Conservation (phyloP, 2,797 vertebrate species). For the Ctenopoma kingsleyae region DNA sequence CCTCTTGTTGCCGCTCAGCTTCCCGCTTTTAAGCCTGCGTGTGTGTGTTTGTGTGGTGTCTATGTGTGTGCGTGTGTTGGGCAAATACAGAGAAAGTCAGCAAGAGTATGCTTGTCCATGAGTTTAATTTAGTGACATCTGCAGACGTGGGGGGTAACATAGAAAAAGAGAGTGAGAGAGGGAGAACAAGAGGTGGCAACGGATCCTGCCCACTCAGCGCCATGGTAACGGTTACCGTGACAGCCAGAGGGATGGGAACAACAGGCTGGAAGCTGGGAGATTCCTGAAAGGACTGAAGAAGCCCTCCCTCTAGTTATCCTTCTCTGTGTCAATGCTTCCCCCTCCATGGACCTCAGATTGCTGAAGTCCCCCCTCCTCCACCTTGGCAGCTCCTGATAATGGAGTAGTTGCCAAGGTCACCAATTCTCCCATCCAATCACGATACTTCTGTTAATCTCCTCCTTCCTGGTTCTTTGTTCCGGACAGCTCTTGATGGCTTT, state of each 20-base stretch:
- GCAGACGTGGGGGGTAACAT: not conserved
- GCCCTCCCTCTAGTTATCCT: constrained; percentile 29
- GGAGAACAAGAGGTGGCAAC: constrained; percentile 31
- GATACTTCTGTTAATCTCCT: constrained; percentile 19
- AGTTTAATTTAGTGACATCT: constrained; percentile 20
- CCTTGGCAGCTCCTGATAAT: constrained; percentile 43
- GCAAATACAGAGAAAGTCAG: not conserved
- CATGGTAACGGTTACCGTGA: constrained; percentile 62
- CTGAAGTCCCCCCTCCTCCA: not conserved
- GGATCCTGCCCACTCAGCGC: constrained; percentile 34
- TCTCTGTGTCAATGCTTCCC: not conserved
- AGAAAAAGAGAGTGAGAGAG: not conserved
- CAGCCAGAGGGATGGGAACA: constrained; percentile 33
- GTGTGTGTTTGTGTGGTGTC: not conserved
- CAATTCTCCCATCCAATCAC: constrained; percentile 52
- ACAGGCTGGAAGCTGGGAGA: constrained; percentile 35
- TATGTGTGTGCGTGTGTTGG: constrained; percentile 8
- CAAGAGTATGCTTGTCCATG: not conserved
- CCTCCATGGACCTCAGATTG: constrained; percentile 19
- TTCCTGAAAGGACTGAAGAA: constrained; percentile 43
- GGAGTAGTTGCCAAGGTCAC: constrained; percentile 74
- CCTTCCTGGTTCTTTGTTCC: constrained; percentile 21
- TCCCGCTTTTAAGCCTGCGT: not conserved
- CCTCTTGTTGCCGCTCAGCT: constrained; percentile 22
- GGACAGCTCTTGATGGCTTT: constrained; percentile 22